Percentiles rank a stretch among this genome's conserved stretches.
phyloP scores from a whole-genome alignment of 2,113 vertebrate species.

The Pomatostomus ruficeps region DNA sequence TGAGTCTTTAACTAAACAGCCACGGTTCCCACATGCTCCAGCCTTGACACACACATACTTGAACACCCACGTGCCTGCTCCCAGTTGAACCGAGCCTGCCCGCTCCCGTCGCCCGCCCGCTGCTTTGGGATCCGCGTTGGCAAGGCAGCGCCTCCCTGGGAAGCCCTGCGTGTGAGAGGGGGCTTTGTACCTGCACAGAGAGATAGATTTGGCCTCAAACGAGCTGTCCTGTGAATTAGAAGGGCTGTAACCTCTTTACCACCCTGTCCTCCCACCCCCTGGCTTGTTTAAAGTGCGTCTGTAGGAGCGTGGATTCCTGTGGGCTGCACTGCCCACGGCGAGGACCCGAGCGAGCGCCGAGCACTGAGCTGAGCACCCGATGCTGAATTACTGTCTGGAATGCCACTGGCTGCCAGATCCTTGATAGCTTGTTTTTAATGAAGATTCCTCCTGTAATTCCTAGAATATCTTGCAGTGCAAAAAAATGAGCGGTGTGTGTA shows the following conservation, averaged over 20 bases:
- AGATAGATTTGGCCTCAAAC: neutral
- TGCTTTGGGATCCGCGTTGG: neutral
- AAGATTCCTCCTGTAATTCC: constrained; percentile 59
- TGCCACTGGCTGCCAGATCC: constrained; percentile 26
- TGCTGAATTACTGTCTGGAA: constrained; percentile 14
- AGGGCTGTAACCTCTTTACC: neutral
- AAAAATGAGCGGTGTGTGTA: constrained; percentile 33
- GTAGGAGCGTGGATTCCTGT: neutral
- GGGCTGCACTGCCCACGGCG: neutral
- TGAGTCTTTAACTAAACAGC: neutral
- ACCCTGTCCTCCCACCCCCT: neutral
- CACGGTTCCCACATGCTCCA: neutral
- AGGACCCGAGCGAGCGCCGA: fast-evolving
- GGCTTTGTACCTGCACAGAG: neutral
- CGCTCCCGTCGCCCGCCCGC: fast-evolving
- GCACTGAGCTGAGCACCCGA: neutral
- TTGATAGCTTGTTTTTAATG: constrained; percentile 62
- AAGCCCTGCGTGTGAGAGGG: fast-evolving
- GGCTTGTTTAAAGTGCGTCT: neutral
- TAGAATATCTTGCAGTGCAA: constrained; percentile 36
- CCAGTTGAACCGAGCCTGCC: neutral
- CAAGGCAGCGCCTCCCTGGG: neutral
- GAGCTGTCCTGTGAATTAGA: neutral
- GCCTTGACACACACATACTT: constrained; percentile 1
- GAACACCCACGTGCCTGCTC: neutral